A percentile compares a stretch with the other conserved stretches of the same genome.
Conservation (phyloP, 1,140 invertebrate species). For the Saccostrea cuccullata region DNA sequence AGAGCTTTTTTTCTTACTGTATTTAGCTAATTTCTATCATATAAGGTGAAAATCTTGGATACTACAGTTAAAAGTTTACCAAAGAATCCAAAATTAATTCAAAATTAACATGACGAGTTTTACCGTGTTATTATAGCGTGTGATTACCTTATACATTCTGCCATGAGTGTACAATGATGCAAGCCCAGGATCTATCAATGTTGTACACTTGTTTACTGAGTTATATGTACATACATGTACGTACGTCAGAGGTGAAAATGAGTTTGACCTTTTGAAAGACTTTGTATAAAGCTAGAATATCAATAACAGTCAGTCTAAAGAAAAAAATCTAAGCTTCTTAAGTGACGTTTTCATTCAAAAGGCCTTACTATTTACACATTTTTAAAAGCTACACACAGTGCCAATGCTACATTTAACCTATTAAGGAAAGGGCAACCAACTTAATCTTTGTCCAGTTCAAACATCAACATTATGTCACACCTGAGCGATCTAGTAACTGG, state of each 20-base stretch:
- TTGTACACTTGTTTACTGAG: background rate
- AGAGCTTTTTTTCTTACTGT: no score
- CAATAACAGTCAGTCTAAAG: background rate
- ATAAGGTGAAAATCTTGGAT: no score
- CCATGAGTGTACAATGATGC: background rate
- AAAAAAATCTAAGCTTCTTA: background rate
- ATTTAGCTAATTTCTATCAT: no score
- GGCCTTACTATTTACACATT: background rate
- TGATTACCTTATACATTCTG: background rate
- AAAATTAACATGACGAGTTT: no score
- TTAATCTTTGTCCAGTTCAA: conserved; percentile 10
- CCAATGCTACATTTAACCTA: background rate
- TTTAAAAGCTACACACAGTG: background rate
- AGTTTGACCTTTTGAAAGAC: conserved; percentile 19
- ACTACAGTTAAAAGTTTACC: no score
- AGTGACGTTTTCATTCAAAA: background rate
- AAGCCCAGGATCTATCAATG: background rate
- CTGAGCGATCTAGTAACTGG: background rate
- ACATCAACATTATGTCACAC: background rate
- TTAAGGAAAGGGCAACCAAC: background rate
- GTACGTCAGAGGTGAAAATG: background rate
- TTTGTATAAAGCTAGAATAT: background rate
- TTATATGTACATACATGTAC: background rate
- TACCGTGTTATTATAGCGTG: no score
- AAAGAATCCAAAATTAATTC: no score